Conservation (phyloP, 2,113 vertebrate genomes). For the Corythaeola cristata region DNA sequence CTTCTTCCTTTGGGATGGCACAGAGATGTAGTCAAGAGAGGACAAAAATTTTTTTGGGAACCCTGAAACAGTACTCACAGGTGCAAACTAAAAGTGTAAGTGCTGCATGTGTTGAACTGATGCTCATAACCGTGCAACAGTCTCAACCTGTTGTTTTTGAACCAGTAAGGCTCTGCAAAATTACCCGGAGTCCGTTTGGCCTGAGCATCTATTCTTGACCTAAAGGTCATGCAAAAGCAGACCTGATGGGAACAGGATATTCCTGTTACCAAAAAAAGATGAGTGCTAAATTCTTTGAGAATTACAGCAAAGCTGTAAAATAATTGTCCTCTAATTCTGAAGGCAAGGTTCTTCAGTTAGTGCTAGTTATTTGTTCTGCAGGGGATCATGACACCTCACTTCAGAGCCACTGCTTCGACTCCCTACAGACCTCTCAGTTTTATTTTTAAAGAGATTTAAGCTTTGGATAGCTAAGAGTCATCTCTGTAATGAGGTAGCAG, state of each 20-base stretch:
- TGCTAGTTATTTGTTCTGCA: neutral
- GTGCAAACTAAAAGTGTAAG: neutral
- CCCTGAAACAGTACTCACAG: neutral
- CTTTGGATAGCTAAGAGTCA: neutral
- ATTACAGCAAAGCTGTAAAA: neutral
- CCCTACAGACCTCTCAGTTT: neutral
- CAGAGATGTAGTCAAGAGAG: neutral
- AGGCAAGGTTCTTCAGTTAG: neutral
- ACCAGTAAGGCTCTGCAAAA: neutral
- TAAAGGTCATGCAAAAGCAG: neutral
- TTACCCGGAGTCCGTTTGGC: neutral
- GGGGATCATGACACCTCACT: neutral
- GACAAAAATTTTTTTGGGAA: neutral
- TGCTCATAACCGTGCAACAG: neutral
- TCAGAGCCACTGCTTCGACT: neutral
- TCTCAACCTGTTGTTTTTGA: neutral
- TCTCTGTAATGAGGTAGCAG: neutral
- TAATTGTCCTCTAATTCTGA: neutral
- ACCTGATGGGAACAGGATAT: neutral
- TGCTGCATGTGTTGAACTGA: neutral
- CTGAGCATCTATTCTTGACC: neutral
- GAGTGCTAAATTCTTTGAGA: neutral
- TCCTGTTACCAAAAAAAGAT: neutral
- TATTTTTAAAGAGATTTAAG: conserved; percentile 23
- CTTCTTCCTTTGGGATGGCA: neutral